phyloP scores from a whole-genome alignment of 2,113 vertebrate genomes.

The Enhydra lutris region DNA sequence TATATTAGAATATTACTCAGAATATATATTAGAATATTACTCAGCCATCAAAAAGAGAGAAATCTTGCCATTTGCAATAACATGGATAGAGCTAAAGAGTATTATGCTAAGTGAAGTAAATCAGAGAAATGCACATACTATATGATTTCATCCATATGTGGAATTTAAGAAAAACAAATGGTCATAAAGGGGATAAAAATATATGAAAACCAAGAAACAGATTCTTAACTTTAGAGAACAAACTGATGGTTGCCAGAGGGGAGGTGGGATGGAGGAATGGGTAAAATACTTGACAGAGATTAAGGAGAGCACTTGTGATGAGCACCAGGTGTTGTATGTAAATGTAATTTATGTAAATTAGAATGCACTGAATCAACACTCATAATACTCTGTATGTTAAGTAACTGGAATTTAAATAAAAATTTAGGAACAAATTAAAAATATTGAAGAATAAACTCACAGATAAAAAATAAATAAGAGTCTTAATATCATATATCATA shows the following conservation, averaged over 20 bases:
- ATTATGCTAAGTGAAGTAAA: neutral
- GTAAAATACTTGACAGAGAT: neutral
- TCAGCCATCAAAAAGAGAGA: neutral
- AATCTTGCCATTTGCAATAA: neutral
- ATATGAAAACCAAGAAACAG: neutral
- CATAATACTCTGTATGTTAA: neutral
- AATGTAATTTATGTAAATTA: neutral
- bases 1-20: too few species aligned
- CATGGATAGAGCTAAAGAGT: neutral
- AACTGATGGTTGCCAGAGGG: neutral
- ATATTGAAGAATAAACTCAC: neutral
- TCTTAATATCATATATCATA: neutral
- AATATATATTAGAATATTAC: neutral
- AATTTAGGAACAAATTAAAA: neutral
- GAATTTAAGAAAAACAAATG: neutral
- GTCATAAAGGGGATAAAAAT: neutral
- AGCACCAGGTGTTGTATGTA: neutral
- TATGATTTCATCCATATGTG: neutral
- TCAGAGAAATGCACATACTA: neutral
- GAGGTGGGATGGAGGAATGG: neutral
- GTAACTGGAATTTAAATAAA: neutral
- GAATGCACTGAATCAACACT: neutral
- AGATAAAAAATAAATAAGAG: neutral
- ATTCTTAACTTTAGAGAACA: neutral
- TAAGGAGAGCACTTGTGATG: neutral